Percentiles rank a stretch among this genome's conserved stretches.
phyloP scores from a whole-genome alignment of 2,888 invertebrate genomes.

The Drosophila percnosoma region DNA sequence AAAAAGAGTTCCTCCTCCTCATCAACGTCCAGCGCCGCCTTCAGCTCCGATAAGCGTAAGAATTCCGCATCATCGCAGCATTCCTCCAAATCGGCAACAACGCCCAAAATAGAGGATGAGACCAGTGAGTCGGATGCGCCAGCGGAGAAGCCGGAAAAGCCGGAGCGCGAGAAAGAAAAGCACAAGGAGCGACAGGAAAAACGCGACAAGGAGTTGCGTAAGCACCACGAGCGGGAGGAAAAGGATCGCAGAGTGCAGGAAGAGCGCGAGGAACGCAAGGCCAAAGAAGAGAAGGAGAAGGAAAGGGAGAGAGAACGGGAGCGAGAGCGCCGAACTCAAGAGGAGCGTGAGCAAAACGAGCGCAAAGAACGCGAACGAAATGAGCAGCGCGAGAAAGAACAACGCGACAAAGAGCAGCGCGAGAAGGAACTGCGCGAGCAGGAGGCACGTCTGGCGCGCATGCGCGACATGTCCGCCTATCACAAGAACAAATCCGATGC shows the following conservation, averaged over 20 bases:
- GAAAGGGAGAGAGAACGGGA: slow-evolving; percentile 61
- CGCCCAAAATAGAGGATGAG: slow-evolving; percentile 70
- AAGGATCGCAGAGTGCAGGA: slow-evolving; percentile 56
- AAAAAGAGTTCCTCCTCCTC: slow-evolving; percentile 55
- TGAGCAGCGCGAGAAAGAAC: slow-evolving; percentile 7
- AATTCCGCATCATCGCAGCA: slow-evolving; percentile 67
- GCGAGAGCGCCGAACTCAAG: slow-evolving; percentile 46
- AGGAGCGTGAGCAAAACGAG: slow-evolving; percentile 69
- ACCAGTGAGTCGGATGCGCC: slow-evolving; percentile 74
- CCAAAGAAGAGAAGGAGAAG: slow-evolving; percentile 70
- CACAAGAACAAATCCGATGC: slow-evolving; percentile 69
- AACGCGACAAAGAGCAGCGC: slow-evolving; percentile 9
- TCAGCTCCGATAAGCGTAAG: slow-evolving; percentile 74
- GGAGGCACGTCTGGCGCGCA: slow-evolving; percentile 64
- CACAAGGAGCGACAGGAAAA: slow-evolving; percentile 64
- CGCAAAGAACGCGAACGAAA: slow-evolving; percentile 21
- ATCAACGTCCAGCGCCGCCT: slow-evolving; percentile 19
- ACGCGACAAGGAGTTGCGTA: slow-evolving; percentile 58
- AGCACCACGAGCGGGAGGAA: slow-evolving; percentile 72
- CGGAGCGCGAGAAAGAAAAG: slow-evolving; percentile 50
- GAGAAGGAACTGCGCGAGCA: slow-evolving; percentile 75
- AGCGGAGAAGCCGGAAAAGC: slow-evolving; percentile 59
- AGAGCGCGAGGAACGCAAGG: slow-evolving; percentile 76
- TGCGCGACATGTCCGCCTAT: slow-evolving; percentile 72
- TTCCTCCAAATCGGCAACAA: slow-evolving; percentile 64